These are phyloP conservation scores for Watsonalla cultraria DNA, from an alignment of 2,888 invertebrate species.

Conservation along the genomic window DNA sequence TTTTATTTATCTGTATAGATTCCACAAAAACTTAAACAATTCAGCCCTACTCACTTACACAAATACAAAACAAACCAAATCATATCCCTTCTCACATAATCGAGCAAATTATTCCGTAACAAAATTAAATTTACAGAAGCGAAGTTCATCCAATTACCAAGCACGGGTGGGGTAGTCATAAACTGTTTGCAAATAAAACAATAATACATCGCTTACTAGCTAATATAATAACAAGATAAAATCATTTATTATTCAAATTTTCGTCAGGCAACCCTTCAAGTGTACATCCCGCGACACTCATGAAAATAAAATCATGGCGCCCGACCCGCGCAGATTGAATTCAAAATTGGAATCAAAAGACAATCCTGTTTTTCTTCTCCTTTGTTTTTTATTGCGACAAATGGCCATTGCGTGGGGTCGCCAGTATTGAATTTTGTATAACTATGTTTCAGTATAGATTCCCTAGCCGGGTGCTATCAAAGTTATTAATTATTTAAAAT, in stretches of 20 bases:
- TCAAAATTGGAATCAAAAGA: constrained; percentile 75
- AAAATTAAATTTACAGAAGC: not conserved
- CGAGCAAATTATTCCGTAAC: not conserved
- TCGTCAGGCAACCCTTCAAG: constrained; percentile 41
- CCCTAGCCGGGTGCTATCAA: constrained; percentile 14
- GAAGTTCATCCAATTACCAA: not conserved
- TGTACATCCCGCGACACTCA: constrained; percentile 59
- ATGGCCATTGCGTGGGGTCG: constrained; percentile 55
- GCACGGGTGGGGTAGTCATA: constrained; percentile 5
- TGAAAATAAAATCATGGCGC: constrained; percentile 77
- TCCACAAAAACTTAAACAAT: no score
- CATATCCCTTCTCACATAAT: not conserved
- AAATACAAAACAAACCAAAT: not conserved
- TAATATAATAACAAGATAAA: constrained; percentile 49
- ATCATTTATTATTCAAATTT: constrained; percentile 62
- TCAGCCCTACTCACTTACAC: no score
- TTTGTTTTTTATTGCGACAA: constrained; percentile 59
- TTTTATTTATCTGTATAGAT: no score
- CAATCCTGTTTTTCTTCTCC: constrained; percentile 61
- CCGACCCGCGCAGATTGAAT: constrained; percentile 71
- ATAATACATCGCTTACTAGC: constrained; percentile 38
- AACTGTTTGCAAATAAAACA: constrained; percentile 22
- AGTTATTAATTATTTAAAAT: constrained; percentile 3
- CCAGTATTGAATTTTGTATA: constrained; percentile 65
- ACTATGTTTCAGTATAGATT: constrained; percentile 30